These are phyloP conservation scores for Phalangium opilio DNA, from an alignment of 2,888 invertebrate species.

Conservation along the genomic window DNA sequence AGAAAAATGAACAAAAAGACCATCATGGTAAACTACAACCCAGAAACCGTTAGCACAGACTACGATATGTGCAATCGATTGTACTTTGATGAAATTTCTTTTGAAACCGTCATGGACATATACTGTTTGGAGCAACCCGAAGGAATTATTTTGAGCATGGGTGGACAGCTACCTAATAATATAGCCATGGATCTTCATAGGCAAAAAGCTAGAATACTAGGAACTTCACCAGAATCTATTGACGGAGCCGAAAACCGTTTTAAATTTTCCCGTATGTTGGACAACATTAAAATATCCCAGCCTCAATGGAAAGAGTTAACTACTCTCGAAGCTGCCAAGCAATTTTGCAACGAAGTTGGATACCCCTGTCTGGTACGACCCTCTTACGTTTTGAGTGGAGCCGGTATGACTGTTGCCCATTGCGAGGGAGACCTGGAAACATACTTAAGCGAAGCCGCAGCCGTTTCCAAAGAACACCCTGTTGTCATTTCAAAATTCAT, in stretches of 20 bases:
- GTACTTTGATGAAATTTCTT: conserved; percentile 98
- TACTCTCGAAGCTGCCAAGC: conserved; percentile 62
- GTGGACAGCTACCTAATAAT: conserved; percentile 96
- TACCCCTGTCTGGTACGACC: conserved; percentile 95
- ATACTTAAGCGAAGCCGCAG: conserved; percentile 65
- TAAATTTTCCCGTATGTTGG: conserved; percentile 95
- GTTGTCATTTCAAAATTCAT: conserved; percentile 98
- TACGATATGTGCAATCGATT: conserved; percentile 98
- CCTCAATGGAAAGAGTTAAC: conserved; percentile 86
- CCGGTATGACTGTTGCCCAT: conserved; percentile 97
- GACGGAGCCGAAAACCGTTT: conserved; percentile 97
- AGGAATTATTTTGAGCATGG: conserved; percentile 93
- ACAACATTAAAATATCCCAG: conserved; percentile 49
- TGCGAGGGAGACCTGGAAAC: conserved; percentile 78
- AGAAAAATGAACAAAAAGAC: conserved; percentile 72
- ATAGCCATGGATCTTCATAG: conserved; percentile 95
- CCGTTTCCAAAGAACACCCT: conserved; percentile 87
- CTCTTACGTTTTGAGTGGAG: conserved; percentile 95
- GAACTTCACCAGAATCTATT: conserved; percentile 89
- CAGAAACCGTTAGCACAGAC: conserved; percentile 98
- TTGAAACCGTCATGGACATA: conserved; percentile 97
- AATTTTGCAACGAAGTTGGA: conserved; percentile 85
- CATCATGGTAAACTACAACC: conserved; percentile 98
- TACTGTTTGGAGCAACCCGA: conserved; percentile 83
- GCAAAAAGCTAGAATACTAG: conserved; percentile 60